phyloP scores from a whole-genome alignment of 2,797 vertebrate genomes.

The Peromyscus eremicus region DNA sequence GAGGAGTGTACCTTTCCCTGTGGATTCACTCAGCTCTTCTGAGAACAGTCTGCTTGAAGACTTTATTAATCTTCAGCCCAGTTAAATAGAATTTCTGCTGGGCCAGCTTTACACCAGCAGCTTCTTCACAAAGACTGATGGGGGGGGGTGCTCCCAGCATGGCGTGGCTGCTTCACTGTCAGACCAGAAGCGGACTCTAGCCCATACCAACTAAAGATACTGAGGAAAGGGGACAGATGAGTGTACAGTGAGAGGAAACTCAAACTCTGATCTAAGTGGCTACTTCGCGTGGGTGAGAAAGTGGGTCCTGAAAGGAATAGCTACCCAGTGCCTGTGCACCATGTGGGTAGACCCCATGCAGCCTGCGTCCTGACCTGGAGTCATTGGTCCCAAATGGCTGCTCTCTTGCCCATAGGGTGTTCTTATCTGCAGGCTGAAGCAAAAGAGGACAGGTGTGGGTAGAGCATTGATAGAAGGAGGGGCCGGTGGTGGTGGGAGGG shows the following conservation, averaged over 20 bases:
- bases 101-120: neutral
- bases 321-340: neutral
- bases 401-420: too few species aligned
- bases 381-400: neutral
- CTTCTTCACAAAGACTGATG: neutral
- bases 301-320: neutral
- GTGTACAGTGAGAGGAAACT: neutral
- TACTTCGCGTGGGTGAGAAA: neutral
- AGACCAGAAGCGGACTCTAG: neutral
- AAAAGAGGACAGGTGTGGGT: neutral
- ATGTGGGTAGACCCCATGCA: neutral
- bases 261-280: too few species aligned
- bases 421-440: neutral
- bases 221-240: neutral
- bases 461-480: neutral
- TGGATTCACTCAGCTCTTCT: constrained; percentile 17
- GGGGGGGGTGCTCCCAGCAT: neutral
- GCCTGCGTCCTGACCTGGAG: neutral
- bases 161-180: neutral
- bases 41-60: constrained; percentile 50
- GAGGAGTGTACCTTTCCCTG: constrained; percentile 1
- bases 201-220: neutral
- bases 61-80: constrained; percentile 67
- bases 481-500: neutral
- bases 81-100: constrained; percentile 58